Conservation (phyloP, 2,797 vertebrate species). For the Pseudochirops cupreus region DNA sequence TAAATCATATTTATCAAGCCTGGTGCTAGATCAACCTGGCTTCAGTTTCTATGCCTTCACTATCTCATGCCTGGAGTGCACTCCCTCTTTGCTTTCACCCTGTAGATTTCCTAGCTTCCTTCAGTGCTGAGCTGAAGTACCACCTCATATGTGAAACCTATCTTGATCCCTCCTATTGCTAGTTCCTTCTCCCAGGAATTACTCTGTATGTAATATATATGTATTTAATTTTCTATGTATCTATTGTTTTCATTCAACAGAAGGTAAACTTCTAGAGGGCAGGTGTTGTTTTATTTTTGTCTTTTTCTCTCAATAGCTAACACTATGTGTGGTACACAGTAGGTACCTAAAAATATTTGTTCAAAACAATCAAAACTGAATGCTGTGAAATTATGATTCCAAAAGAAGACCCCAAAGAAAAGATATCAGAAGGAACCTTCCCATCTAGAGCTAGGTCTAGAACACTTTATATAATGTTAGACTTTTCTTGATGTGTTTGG, state of each 20-base stretch:
- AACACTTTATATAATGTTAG: background rate
- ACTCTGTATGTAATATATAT: background rate
- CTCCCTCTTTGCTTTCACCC: background rate
- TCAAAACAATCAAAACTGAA: background rate
- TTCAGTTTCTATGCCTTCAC: background rate
- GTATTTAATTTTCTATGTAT: background rate
- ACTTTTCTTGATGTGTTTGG: background rate
- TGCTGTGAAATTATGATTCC: background rate
- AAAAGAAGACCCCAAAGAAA: background rate
- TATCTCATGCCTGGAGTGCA: background rate
- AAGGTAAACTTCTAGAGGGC: background rate
- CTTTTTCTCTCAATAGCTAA: background rate
- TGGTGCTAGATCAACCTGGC: background rate
- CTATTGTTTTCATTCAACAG: background rate
- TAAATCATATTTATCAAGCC: background rate
- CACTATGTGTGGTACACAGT: background rate
- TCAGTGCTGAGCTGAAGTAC: background rate
- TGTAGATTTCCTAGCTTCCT: background rate
- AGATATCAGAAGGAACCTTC: background rate
- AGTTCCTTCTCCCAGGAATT: background rate
- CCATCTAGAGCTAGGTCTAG: background rate
- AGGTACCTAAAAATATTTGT: background rate
- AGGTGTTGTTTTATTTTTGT: background rate
- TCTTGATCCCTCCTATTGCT: background rate
- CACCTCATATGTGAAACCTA: background rate